These are phyloP conservation scores for Harpalus rufipes DNA, from an alignment of 2,888 invertebrate species.

Conservation along the genomic window DNA sequence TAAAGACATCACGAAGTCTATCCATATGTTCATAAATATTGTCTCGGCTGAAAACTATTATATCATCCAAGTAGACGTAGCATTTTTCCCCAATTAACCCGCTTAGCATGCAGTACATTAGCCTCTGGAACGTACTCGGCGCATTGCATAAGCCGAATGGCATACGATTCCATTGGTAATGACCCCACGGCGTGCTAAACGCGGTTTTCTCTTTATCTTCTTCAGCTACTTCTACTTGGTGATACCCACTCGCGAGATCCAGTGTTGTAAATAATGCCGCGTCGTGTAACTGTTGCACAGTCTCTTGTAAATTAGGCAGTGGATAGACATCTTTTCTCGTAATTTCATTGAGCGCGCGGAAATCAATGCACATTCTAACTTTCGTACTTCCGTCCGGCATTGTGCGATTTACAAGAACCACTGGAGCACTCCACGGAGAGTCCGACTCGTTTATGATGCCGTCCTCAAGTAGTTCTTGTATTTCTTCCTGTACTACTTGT, in stretches of 20 bases:
- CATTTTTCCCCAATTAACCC: not conserved
- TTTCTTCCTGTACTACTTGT: too few relatives aligned
- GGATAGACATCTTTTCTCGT: slow-evolving; percentile 4
- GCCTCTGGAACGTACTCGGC: not conserved
- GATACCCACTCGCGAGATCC: slow-evolving; percentile 25
- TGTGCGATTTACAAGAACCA: too few relatives aligned
- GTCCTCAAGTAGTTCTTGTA: too few relatives aligned
- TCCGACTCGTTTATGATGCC: too few relatives aligned
- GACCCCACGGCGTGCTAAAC: not conserved
- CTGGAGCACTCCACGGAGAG: too few relatives aligned
- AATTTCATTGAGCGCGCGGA: not conserved
- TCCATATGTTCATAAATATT: not conserved
- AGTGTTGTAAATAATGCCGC: slow-evolving; percentile 20
- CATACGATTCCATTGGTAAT: not conserved
- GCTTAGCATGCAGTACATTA: slow-evolving; percentile 1
- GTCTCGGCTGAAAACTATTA: not conserved
- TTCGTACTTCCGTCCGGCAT: too few relatives aligned
- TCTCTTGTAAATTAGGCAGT: slow-evolving; percentile 8
- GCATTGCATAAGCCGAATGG: not conserved
- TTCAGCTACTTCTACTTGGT: not conserved
- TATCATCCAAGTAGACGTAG: not conserved
- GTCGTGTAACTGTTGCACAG: not conserved
- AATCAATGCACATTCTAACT: too few relatives aligned
- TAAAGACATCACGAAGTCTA: not conserved
- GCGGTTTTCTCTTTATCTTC: not conserved